A percentile compares a stretch with the other conserved stretches of the same genome.
Evolutionary conservation across 2,888 invertebrate genomes (phyloP).

Genomic region (Harpalus rubripes): DNA sequence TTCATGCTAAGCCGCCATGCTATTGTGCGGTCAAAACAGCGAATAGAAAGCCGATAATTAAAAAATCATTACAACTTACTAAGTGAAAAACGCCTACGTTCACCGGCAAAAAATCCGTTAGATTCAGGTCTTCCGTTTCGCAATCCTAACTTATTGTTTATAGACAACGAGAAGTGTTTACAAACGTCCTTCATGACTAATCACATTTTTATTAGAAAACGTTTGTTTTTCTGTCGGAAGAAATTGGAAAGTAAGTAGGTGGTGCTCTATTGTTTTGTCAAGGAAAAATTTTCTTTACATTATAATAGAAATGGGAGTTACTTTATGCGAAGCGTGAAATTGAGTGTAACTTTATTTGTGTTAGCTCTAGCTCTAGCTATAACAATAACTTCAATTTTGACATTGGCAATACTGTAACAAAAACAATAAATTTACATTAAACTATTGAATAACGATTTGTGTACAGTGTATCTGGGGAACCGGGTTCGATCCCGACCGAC

Average conservation of each 20-base stretch:
- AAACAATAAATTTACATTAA: too few species aligned
- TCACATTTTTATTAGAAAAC: slow-evolving; percentile 33
- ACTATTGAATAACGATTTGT: too few species aligned
- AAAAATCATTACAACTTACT: slow-evolving; percentile 58
- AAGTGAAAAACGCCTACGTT: slow-evolving; percentile 56
- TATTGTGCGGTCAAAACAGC: slow-evolving; percentile 36
- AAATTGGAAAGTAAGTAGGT: slow-evolving; percentile 36
- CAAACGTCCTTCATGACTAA: slow-evolving; percentile 46
- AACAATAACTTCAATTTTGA: too few species aligned
- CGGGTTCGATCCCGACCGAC: too few species aligned
- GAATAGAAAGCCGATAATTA: slow-evolving; percentile 63
- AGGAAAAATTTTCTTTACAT: slow-evolving; percentile 9
- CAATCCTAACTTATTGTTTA: slow-evolving; percentile 19
- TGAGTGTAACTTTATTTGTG: neutral
- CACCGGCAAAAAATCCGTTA: slow-evolving; percentile 14
- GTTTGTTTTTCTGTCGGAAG: slow-evolving; percentile 39
- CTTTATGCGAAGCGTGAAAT: neutral
- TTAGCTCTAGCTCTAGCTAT: neutral
- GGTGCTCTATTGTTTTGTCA: slow-evolving; percentile 16
- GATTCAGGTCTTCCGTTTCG: slow-evolving; percentile 42
- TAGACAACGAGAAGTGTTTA: slow-evolving; percentile 33
- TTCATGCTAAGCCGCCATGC: slow-evolving; percentile 36
- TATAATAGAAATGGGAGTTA: neutral
- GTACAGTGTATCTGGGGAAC: too few species aligned
- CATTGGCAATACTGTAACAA: too few species aligned